phyloP scores from a whole-genome alignment of 2,888 invertebrate species.

The Reticulitermes lucifugus region DNA sequence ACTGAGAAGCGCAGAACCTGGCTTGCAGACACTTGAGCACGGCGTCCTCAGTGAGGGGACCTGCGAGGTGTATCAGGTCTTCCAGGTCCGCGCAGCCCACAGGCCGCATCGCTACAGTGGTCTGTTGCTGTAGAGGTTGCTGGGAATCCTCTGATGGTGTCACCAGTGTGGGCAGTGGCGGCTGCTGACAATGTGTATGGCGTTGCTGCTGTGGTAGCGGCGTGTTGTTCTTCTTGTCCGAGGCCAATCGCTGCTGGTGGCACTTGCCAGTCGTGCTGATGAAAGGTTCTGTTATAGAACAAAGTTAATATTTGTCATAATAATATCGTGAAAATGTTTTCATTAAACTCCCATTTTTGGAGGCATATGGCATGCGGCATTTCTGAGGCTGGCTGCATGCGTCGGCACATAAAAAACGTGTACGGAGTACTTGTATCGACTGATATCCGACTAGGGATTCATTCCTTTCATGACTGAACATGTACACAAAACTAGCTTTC shows the following conservation, averaged over 20 bases:
- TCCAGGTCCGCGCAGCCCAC: constrained; percentile 66
- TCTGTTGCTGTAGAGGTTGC: constrained; percentile 56
- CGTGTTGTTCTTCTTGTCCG: constrained; percentile 36
- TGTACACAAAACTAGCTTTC: too few species aligned
- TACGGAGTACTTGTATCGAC: too few species aligned
- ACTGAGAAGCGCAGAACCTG: constrained; percentile 86
- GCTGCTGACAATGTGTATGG: constrained; percentile 12
- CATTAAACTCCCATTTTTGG: too few species aligned
- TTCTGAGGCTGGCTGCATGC: too few species aligned
- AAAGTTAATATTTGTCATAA: background rate
- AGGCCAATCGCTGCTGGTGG: constrained; percentile 35
- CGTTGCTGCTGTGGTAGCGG: constrained; percentile 26
- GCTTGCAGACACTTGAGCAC: constrained; percentile 92
- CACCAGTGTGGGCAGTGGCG: constrained; percentile 13
- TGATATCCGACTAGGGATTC: too few species aligned
- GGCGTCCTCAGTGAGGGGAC: constrained; percentile 94
- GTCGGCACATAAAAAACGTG: too few species aligned
- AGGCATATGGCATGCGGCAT: too few species aligned
- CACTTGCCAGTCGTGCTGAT: constrained; percentile 55
- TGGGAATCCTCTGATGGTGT: constrained; percentile 43
- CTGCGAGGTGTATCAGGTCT: constrained; percentile 92
- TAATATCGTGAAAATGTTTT: too few species aligned
- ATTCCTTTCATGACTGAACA: too few species aligned
- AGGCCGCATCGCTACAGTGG: constrained; percentile 38
- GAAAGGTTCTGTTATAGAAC: constrained; percentile 32